Evolutionary conservation across 2,113 vertebrate species (phyloP), one percentile per base, ranked within the genome.

Genomic region (Pedetes capensis): DNA sequence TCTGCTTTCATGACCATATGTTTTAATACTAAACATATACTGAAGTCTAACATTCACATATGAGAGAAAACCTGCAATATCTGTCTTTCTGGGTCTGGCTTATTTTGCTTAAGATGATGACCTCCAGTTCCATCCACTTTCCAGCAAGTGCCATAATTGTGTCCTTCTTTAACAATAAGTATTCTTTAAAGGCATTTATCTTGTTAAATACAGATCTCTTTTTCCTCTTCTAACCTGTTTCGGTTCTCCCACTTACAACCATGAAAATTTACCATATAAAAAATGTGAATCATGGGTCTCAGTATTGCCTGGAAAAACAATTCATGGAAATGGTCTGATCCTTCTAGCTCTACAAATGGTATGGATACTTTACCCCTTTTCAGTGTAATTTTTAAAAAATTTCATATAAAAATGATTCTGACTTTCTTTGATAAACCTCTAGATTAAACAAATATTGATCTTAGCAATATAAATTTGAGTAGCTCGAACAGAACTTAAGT

Each of bases 151-250:
- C n/a, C n/a, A n/a, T n/a, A n/a, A n/a, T 68, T 32, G 3, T 17
- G 14, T 57, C 14, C 11, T 71, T 63, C 61, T 88, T n/a, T n/a
- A n/a, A n/a, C n/a, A n/a, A n/a, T n/a, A n/a, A n/a, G n/a, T n/a
- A n/a, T n/a, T n/a, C n/a, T 29, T 80, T 23, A 39, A 44, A 90
- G n/a, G 74, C 10, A 42, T 14, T 9, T n/a, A 39, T 42, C 81
- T 72, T 94, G 34, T 69, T 83, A 94, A 87, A 93, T 84, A 94
- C 94, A 95, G 81, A 72, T 61, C 37, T 16, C 32, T 42, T 82
- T 78, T 61, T 94, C 29, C 55, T 55, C 79, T 32, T 97, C 37
- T 76, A 82, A 87, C 16, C 23, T 84, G 27, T 63, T 81, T 29
- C 20, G 80, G 44, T 78, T 83, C 47, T 86, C 29, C n/a, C 68